Evolutionary conservation across 2,113 vertebrate species (phyloP), one percentile per base, ranked within the genome.

Genomic region (Balaenoptera acutorostrata): DNA sequence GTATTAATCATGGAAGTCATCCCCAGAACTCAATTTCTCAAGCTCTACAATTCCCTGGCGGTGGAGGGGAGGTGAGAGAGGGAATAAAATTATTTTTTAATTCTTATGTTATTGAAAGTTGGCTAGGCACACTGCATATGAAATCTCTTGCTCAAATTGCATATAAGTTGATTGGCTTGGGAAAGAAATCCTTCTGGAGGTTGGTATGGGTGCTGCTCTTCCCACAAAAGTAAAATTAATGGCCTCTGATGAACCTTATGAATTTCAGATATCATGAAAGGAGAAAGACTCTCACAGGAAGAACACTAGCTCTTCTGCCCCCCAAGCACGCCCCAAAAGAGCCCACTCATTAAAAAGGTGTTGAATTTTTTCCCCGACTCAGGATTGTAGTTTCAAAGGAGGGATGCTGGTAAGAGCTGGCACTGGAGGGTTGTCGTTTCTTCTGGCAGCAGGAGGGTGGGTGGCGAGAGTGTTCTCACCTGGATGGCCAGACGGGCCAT

Each of bases 81-180:
- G 9, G 46, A 39, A 69, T 29, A 83, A 88, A 92, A 75, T 71
- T 74, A 74, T 74, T 87, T 46, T 86, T 82, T 74, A 88, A 88
- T 92, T 64, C 25, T 46, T 84, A 20, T 7, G 20, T 88, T 59
- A 80, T 49, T 83, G 20, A 63, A 88, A 63, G 11, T 64, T n/a
- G 44, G 61, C 87, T 61, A 33, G 71, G 39, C 41, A 33, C 52
- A 33, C 66, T 36, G 52, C 59, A 68, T 77, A 46, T 61, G 82
- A 91, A 93, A 88, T 77, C 31, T 69, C n/a, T 57, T 91, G 59
- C 36, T 93, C 61, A 69, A 68, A 49, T 57, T 81, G 41, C 81
- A 55, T 46, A 6, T 31, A 13, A 52, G 44, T 78, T 81, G 72
- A 84, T 49, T 11, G 63, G 61, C 49, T 85, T 31, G 2, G 78